A percentile compares a stretch with the other conserved stretches of the same genome.
phyloP scores from a whole-genome alignment of 2,113 vertebrate genomes.

The Alligator sinensis region DNA sequence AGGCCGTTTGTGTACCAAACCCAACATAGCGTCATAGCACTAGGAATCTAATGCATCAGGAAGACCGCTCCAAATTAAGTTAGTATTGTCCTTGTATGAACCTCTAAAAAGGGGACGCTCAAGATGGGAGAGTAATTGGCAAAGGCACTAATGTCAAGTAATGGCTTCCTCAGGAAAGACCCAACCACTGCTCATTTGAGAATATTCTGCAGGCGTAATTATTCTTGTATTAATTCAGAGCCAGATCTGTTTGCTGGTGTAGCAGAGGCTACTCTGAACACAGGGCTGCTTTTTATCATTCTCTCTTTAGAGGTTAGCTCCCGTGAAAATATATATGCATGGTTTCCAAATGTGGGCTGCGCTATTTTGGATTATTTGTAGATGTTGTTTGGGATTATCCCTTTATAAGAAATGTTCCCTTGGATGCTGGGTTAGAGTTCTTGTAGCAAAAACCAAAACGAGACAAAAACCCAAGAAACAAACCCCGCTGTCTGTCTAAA shows the following conservation, averaged over 20 bases:
- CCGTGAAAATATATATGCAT: accelerated
- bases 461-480: not conserved
- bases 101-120: not conserved
- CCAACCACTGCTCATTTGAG: accelerated
- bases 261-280: not conserved
- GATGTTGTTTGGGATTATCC: not conserved
- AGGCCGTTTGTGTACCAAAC: accelerated
- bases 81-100: accelerated
- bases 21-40: accelerated
- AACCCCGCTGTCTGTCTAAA: not conserved
- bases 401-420: not conserved
- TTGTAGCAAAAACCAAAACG: not conserved
- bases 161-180: not conserved
- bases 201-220: not conserved
- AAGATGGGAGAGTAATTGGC: not conserved
- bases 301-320: not conserved
- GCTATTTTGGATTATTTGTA: not conserved
- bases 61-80: not conserved
- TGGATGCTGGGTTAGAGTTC: not conserved
- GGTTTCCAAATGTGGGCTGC: not conserved
- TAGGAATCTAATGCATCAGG: accelerated
- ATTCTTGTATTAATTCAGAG: too few relatives aligned
- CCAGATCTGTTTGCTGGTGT: too few relatives aligned
- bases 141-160: not conserved
- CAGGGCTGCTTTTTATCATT: not conserved